These are phyloP conservation scores for Anagyrus pseudococci DNA, from an alignment of 2,888 invertebrate genomes.

Conservation along the genomic window DNA sequence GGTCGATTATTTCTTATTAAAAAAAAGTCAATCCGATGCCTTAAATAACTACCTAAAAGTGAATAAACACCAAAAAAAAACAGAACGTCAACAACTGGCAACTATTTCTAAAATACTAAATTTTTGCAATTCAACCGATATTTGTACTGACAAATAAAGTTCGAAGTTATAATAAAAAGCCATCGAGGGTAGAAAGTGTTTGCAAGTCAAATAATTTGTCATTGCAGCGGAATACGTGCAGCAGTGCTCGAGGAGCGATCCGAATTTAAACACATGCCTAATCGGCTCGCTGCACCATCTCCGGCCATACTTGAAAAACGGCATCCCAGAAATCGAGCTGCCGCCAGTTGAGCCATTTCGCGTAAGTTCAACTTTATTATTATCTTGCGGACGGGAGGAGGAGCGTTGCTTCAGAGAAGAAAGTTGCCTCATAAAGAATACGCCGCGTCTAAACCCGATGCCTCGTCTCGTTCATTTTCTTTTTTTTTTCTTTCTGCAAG, in stretches of 20 bases:
- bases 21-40: too few relatives aligned
- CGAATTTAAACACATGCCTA: constrained; percentile 59
- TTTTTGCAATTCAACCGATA: too few relatives aligned
- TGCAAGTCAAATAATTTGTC: not conserved
- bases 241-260: constrained; percentile 69
- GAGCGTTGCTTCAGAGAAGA: constrained; percentile 27
- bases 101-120: too few relatives aligned
- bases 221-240: constrained; percentile 66
- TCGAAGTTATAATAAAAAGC: too few relatives aligned
- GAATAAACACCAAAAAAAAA: too few relatives aligned
- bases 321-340: constrained; percentile 66
- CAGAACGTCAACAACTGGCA: too few relatives aligned
- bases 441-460: too few relatives aligned
- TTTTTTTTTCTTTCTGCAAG: too few relatives aligned
- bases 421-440: constrained; percentile 25
- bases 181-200: not conserved
- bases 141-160: too few relatives aligned
- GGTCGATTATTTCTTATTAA: too few relatives aligned
- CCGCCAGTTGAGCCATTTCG: constrained; percentile 66
- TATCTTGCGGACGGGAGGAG: constrained; percentile 1
- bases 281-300: constrained; percentile 61
- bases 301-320: constrained; percentile 60
- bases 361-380: constrained; percentile 46
- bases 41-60: too few relatives aligned
- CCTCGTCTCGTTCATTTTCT: too few relatives aligned